A percentile compares a stretch with the other conserved stretches of the same genome.
Conservation (phyloP, 2,113 vertebrate genomes). For the Calidris pugnax region DNA sequence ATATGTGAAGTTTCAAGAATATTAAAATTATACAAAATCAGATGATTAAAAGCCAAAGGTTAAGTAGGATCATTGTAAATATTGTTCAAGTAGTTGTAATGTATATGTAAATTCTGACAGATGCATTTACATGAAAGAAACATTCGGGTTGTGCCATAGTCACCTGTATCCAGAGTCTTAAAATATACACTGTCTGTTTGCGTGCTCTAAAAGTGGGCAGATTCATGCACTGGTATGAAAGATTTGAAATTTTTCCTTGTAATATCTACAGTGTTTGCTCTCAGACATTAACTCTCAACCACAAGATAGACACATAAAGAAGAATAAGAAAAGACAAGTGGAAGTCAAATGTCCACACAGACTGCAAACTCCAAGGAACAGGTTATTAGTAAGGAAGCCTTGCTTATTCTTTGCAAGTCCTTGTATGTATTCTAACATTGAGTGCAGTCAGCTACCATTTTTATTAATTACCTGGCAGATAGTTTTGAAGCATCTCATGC, state of each 20-base stretch:
- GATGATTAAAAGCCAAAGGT: neutral
- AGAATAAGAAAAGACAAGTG: neutral
- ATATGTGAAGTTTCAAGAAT: neutral
- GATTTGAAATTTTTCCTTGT: neutral
- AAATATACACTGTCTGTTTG: neutral
- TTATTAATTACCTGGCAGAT: neutral
- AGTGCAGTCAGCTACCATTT: neutral
- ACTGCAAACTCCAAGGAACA: neutral
- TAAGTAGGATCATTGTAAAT: neutral
- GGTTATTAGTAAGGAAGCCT: neutral
- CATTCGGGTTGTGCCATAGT: neutral
- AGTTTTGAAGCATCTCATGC: neutral
- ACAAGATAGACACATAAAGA: rapidly evolving
- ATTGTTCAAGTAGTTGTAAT: neutral
- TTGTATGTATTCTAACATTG: neutral
- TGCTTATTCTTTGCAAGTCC: neutral
- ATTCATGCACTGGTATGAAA: too few species aligned
- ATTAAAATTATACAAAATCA: neutral
- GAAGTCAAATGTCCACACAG: neutral
- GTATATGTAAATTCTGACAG: neutral
- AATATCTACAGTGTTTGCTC: neutral
- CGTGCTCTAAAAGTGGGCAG: neutral
- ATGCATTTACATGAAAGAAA: neutral
- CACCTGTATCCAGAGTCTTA: neutral
- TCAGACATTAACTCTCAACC: neutral